phyloP scores from a whole-genome alignment of 2,113 vertebrate species.

The Rhadina sibilatrix region DNA sequence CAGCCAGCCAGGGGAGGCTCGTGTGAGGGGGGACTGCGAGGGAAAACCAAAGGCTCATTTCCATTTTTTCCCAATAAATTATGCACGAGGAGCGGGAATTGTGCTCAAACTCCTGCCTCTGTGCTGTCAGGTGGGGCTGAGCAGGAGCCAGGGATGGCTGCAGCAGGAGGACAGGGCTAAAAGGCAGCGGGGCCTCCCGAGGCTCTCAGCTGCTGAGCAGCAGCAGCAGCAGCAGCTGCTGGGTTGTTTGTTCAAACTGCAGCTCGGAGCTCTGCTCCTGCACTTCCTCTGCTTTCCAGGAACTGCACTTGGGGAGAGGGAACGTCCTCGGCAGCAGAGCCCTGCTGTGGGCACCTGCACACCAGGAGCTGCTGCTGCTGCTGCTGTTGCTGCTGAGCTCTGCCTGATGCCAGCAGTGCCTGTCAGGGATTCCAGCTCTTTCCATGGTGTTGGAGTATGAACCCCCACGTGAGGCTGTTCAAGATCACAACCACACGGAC shows the following conservation, averaged over 20 bases:
- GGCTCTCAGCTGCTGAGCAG: not conserved
- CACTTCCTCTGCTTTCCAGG: not conserved
- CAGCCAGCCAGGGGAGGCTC: not conserved
- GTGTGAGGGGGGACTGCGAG: not conserved
- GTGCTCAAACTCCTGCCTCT: not conserved
- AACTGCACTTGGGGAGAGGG: not conserved
- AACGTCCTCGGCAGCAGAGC: not conserved
- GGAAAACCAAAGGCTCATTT: not conserved
- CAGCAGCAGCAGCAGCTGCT: not conserved
- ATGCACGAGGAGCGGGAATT: not conserved
- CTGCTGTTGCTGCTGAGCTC: not conserved
- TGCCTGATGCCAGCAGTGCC: fast-evolving
- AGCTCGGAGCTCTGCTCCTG: not conserved
- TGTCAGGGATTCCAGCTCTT: not conserved
- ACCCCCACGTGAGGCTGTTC: too few relatives aligned
- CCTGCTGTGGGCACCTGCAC: not conserved
- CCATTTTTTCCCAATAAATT: not conserved
- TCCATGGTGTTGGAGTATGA: too few relatives aligned
- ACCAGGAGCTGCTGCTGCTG: not conserved
- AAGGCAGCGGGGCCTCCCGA: not conserved
- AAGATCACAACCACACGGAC: too few relatives aligned
- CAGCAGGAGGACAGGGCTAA: not conserved
- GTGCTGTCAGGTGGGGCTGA: not conserved
- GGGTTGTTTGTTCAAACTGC: not conserved
- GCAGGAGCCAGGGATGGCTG: not conserved